Conservation (phyloP, 2,888 invertebrate species). For the Eugnorisma glareosa region DNA sequence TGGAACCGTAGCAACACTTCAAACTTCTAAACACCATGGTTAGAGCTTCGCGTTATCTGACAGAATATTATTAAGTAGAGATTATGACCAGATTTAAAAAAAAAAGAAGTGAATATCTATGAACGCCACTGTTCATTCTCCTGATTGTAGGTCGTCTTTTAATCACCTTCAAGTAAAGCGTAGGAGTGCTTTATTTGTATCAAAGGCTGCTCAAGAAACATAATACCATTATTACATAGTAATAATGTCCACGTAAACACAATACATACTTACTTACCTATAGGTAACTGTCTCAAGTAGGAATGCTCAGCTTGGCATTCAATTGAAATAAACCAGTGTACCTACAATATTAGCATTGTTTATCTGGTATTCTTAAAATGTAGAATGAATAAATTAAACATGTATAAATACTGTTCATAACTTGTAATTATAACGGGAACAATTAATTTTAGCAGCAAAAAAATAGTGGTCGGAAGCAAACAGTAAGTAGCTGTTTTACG, state of each 20-base stretch:
- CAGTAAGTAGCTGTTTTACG: neutral
- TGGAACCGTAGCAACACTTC: neutral
- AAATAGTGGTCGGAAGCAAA: slow-evolving; percentile 8
- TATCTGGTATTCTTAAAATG: slow-evolving; percentile 62
- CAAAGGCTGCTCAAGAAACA: slow-evolving; percentile 32
- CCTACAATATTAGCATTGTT: slow-evolving; percentile 51
- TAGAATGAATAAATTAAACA: slow-evolving; percentile 42
- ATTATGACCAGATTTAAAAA: neutral
- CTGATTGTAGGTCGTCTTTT: neutral
- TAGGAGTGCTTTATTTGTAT: slow-evolving; percentile 26
- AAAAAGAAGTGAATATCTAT: too few relatives aligned
- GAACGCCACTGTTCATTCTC: neutral
- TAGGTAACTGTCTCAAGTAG: slow-evolving; percentile 12
- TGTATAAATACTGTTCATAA: slow-evolving; percentile 50
- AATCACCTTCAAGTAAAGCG: slow-evolving; percentile 30
- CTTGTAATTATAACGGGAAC: slow-evolving; percentile 45
- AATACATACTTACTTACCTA: slow-evolving; percentile 19
- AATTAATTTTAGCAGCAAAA: slow-evolving; percentile 42
- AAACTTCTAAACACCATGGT: neutral
- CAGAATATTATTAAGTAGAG: too few relatives aligned
- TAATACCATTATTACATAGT: slow-evolving; percentile 40
- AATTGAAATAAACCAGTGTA: slow-evolving; percentile 59
- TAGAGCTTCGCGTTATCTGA: neutral
- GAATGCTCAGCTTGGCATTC: slow-evolving; percentile 49
- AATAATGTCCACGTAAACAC: slow-evolving; percentile 41